Evolutionary conservation across 30 jellyfish, hydroid and myxozoan species (phyloP).

Genomic region (Aurelia sp.): DNA sequence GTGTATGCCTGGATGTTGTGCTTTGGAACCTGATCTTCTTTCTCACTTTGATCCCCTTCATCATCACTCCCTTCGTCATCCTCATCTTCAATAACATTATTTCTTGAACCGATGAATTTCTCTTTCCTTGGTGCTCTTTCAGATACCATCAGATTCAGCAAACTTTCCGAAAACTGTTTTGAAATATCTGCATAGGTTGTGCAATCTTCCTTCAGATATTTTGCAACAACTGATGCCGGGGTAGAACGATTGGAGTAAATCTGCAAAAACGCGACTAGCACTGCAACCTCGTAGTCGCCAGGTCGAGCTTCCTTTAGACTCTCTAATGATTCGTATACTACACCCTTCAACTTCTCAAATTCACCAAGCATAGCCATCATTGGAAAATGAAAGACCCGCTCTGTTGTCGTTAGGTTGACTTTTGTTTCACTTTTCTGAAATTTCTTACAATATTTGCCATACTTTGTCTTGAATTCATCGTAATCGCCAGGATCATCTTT

Average conservation of each 20-base stretch:
- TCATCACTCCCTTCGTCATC: constrained; percentile 7
- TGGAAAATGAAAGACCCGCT: constrained; percentile 55
- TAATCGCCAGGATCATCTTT: constrained; percentile 15
- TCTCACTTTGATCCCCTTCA: constrained; percentile 1
- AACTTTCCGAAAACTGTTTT: neutral
- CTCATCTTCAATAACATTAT: neutral
- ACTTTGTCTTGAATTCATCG: constrained; percentile 16
- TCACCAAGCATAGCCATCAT: constrained; percentile 60
- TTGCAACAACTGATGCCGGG: constrained; percentile 24
- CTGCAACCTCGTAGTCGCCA: constrained; percentile 33
- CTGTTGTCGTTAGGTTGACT: neutral
- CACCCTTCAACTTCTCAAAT: constrained; percentile 6
- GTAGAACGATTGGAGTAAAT: constrained; percentile 29
- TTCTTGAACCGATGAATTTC: constrained; percentile 3
- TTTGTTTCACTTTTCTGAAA: neutral
- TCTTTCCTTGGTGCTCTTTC: constrained; percentile 30
- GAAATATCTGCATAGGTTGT: neutral
- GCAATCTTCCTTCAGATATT: neutral
- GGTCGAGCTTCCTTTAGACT: neutral
- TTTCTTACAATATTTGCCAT: neutral
- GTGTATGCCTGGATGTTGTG: constrained; percentile 5
- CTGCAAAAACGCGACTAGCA: constrained; percentile 46
- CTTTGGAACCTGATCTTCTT: neutral
- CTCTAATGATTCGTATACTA: constrained; percentile 23
- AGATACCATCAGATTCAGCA: constrained; percentile 45